Evolutionary conservation across 1,140 invertebrate genomes (phyloP), one percentile per base, ranked within the genome.

Genomic region (Streblospio benedicti): DNA sequence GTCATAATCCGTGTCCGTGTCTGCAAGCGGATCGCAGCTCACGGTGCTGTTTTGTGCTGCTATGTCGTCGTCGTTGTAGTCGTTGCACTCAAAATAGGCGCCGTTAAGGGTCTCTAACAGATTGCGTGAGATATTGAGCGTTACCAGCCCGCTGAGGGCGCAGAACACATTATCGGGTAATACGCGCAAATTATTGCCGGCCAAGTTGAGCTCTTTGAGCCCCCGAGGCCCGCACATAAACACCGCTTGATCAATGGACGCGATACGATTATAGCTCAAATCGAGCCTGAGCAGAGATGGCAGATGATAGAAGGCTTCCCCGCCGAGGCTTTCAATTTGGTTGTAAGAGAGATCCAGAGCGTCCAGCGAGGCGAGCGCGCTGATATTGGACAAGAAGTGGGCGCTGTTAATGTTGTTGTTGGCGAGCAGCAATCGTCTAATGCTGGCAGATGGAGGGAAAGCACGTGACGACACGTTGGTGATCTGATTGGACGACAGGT

Each of bases 281-380:
- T 18, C 45, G 6, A 49, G 14, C 25, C 9, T 6, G 14, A 18
- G 6, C 45, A 49, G 25, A 27, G 12, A 14, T 6, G 6, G 12
- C 45, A 49, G 14, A 27, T 6, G 9, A 23, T 9, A 14, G 6
- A 49, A 49, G 45, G 20, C 45, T 12, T 23, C 25, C 12, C 6
- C 25, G 25, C 12, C 12, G 20, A 49, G 14, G 6, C 20, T 23
- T 6, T 9, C 6, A 25, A 49, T 49, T 6, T 9, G 6, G 25
- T 49, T 49, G 25, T 49, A 23, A 12, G 45, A 49, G 6, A 49
- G 45, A 49, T 49, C 45, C 45, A 49, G n/a, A n/a, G n/a, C n/a
- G n/a, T n/a, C n/a, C n/a, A n/a, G n/a, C n/a, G n/a, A n/a, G n/a
- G n/a, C n/a, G n/a, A n/a, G n/a, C n/a, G n/a, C n/a, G n/a, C n/a